Evolutionary conservation across 2,797 vertebrate species (phyloP), one percentile per base, ranked within the genome.

Genomic region (Vireo griseus): DNA sequence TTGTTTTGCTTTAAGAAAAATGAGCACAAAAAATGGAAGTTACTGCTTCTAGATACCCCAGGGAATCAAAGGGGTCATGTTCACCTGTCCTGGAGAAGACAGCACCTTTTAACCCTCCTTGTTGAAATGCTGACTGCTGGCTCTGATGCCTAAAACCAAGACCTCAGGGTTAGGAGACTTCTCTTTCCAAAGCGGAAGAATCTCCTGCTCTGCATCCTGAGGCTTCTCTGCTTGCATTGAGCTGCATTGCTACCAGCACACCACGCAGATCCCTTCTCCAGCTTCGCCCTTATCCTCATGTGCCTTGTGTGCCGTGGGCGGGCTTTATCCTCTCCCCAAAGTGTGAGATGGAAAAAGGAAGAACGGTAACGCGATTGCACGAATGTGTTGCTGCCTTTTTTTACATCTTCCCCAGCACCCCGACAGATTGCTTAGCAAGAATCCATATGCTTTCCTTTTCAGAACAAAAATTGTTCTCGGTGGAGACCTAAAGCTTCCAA

Each of bases 371-470:
- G 66, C 7, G 0, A 75, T 48, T 75, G 47, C 78, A 84, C 65
- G 57, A 91, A 96, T 54, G 87, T 94, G 94, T 91, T 72, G 54
- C 87, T 94, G 94, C 77, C 21, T 91, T 83, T 80, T 86, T 91
- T 88, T 88, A 45, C 94, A 80, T 92, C 79, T 88, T 90, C 61
- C n/a, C 25, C 58, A 75, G 85, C 72, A 72, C 65, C 54, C 65
- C 0, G 1, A 44, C 71, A 86, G 85, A 90, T 95, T 92, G 72
- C 94, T 58, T 83, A 51, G 39, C 66, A 75, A 65, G 42, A 72
- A 80, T 88, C 73, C 82, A 68, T 95, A 94, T 90, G 93, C 44
- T 92, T 94, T 72, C 48, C 54, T 86, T 77, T 80, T 22, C 47
- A 55, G 52, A 91, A 62, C 25, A 86, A 88, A 91, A 96, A 14